Percentiles rank a stretch among this genome's conserved stretches.
Evolutionary conservation across 2,888 invertebrate species (phyloP).

Genomic region (Lithophane leautieri): DNA sequence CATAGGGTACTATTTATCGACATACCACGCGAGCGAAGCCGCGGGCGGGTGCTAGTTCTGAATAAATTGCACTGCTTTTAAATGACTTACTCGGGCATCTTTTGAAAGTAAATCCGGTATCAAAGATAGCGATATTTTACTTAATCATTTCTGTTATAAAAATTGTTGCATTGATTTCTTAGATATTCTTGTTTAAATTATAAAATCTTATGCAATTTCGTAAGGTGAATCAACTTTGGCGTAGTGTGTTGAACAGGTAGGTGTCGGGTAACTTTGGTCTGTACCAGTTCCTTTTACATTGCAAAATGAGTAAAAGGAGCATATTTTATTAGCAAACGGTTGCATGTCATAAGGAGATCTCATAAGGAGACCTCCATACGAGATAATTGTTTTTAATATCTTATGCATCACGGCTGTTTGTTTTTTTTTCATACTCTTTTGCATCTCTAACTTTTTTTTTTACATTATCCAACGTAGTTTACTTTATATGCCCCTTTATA

Average conservation of each 20-base stretch:
- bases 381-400: too few relatives aligned
- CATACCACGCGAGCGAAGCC: too few relatives aligned
- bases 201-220: slow-evolving; percentile 26
- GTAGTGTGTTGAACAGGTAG: not conserved
- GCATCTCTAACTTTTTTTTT: too few relatives aligned
- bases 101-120: not conserved
- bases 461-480: too few relatives aligned
- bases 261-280: slow-evolving; percentile 5
- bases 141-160: slow-evolving; percentile 13
- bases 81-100: not conserved
- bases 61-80: not conserved
- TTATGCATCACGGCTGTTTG: not conserved
- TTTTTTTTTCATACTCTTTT: too few relatives aligned
- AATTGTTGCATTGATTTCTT: not conserved
- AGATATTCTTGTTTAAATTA: slow-evolving; percentile 7
- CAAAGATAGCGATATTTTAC: slow-evolving; percentile 10
- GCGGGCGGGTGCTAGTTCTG: too few relatives aligned
- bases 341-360: too few relatives aligned
- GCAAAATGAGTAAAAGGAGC: slow-evolving; percentile 2
- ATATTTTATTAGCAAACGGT: not conserved
- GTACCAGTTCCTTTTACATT: not conserved
- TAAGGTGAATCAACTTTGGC: slow-evolving; percentile 25
- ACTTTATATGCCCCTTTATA: too few relatives aligned
- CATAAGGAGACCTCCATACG: too few relatives aligned
- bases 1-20: too few relatives aligned